Evolutionary conservation across 2,888 invertebrate species (phyloP).

Genomic region (Apeira syringaria): DNA sequence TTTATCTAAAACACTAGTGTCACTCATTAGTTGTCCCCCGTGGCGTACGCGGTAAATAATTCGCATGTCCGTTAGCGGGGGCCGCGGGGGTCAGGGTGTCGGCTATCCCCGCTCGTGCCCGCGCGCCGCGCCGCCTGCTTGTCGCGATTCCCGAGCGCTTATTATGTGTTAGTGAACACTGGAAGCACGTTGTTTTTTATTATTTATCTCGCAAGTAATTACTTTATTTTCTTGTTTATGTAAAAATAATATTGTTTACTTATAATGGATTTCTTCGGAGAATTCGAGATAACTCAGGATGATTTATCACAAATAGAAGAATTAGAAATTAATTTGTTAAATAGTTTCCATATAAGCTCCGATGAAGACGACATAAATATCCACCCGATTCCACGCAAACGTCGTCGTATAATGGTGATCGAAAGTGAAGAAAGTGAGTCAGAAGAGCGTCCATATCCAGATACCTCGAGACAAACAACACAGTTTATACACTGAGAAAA

Average conservation of each 20-base stretch:
- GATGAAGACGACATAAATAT: not conserved
- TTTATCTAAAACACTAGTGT: too few relatives aligned
- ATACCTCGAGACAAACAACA: not conserved
- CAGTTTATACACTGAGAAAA: too few relatives aligned
- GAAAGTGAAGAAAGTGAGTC: not conserved
- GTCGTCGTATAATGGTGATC: not conserved
- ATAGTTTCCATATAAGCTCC: not conserved
- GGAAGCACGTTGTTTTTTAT: too few relatives aligned
- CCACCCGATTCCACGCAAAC: not conserved
- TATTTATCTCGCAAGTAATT: too few relatives aligned
- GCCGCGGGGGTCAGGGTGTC: slow-evolving; percentile 1
- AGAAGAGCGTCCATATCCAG: not conserved
- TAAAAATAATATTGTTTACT: too few relatives aligned
- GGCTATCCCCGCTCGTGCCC: slow-evolving; percentile 5
- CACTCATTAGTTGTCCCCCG: too few relatives aligned
- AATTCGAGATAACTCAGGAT: not conserved
- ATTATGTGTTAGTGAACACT: too few relatives aligned
- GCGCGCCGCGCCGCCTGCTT: slow-evolving; percentile 2
- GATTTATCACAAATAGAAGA: not conserved
- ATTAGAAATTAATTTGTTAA: not conserved
- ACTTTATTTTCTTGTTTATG: too few relatives aligned
- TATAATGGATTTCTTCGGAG: too few relatives aligned
- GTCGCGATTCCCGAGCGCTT: too few relatives aligned
- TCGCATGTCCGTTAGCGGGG: too few relatives aligned
- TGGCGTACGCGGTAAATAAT: too few relatives aligned